Percentiles rank a stretch among this genome's conserved stretches.
phyloP scores from a whole-genome alignment of 1,140 invertebrate species.

The Penaeus japonicus region DNA sequence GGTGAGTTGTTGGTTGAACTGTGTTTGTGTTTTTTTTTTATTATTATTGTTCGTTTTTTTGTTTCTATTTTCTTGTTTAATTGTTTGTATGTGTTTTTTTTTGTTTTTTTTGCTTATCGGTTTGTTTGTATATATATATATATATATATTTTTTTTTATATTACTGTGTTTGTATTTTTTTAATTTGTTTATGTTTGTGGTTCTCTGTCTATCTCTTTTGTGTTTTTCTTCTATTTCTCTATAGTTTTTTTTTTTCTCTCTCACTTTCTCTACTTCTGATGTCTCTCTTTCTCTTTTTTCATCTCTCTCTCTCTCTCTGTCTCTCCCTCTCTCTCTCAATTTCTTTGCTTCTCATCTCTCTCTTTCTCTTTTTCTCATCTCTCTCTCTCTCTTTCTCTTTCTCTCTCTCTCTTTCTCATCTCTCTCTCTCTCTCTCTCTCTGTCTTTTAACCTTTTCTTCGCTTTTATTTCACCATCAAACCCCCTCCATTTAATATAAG shows the following conservation, averaged over 20 bases:
- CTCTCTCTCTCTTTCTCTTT: too few relatives aligned
- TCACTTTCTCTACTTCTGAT: neutral
- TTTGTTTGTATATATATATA: too few relatives aligned
- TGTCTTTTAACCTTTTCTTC: neutral
- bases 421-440: too few relatives aligned
- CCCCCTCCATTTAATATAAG: too few relatives aligned
- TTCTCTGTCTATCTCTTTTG: neutral
- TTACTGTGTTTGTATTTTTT: neutral
- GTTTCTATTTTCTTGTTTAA: too few relatives aligned
- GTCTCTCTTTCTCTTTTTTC: neutral
- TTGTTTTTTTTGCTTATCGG: too few relatives aligned
- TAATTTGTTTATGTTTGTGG: neutral
- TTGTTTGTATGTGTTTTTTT: too few relatives aligned
- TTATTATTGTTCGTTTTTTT: too few relatives aligned
- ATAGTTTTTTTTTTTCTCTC: neutral
- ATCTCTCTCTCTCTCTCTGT: too few relatives aligned
- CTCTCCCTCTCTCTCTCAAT: neutral
- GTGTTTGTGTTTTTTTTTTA: too few relatives aligned
- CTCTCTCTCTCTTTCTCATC: neutral
- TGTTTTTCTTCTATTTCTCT: neutral
- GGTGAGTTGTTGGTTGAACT: too few relatives aligned
- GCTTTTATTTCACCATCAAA: neutral
- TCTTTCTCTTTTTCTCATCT: neutral
- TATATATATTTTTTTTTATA: too few relatives aligned
- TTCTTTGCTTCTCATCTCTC: neutral